These are phyloP conservation scores for Diadumene lineata DNA, from an alignment of 92 coral and sea anemone genomes.

Conservation along the genomic window DNA sequence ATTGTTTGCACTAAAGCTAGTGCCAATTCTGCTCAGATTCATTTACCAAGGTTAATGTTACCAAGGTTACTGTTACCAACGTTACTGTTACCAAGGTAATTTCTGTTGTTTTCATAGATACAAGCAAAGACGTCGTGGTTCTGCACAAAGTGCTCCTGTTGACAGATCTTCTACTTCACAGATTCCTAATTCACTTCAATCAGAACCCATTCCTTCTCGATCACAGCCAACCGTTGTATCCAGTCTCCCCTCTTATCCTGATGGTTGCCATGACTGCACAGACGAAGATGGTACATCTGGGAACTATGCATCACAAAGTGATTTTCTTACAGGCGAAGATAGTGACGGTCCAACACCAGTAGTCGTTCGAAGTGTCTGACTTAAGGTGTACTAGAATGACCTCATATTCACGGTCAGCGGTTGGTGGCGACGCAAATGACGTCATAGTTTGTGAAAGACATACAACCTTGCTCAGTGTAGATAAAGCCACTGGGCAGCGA, in stretches of 20 bases:
- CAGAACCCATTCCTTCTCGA: not conserved
- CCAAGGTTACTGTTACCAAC: too few species aligned
- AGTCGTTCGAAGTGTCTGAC: not conserved
- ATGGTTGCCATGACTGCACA: not conserved
- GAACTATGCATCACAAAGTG: not conserved
- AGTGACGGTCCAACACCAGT: constrained; percentile 2
- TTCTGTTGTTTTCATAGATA: not conserved
- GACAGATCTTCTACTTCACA: not conserved
- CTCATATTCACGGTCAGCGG: not conserved
- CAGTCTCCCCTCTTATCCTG: constrained; percentile 4
- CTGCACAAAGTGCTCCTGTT: not conserved
- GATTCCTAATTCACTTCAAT: too few species aligned
- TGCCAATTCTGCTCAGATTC: too few species aligned
- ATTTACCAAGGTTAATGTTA: too few species aligned
- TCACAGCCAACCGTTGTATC: not conserved
- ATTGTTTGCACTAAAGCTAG: too few species aligned
- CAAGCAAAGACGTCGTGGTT: not conserved
- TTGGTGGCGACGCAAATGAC: not conserved
- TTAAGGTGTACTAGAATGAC: too few species aligned
- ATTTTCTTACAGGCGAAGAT: not conserved
- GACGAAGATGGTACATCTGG: constrained; percentile 1
- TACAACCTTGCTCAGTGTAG: too few species aligned
- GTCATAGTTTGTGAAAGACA: too few species aligned
- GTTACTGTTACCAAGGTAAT: not conserved
- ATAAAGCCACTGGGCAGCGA: too few species aligned